phyloP scores from a whole-genome alignment of 1,140 invertebrate genomes.

The Sinella curviseta region DNA sequence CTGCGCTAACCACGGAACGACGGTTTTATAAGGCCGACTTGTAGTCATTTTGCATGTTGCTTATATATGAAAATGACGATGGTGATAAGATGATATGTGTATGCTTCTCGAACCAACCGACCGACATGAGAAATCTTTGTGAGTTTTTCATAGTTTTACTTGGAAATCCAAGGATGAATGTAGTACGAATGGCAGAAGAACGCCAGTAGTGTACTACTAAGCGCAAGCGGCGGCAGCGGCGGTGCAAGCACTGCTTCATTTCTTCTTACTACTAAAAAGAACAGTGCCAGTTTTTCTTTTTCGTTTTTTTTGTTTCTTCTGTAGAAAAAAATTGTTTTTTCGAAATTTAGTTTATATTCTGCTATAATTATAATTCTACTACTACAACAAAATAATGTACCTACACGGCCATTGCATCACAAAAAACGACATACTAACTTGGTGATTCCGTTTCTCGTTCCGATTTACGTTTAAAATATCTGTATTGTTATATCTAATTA shows the following conservation, averaged over 20 bases:
- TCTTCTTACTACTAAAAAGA: not conserved
- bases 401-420: no score
- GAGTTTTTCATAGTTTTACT: not conserved
- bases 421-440: no score
- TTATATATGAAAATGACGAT: not conserved
- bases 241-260: not conserved
- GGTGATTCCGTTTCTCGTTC: no score
- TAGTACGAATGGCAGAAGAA: not conserved
- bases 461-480: no score
- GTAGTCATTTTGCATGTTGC: not conserved
- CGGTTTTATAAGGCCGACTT: no score
- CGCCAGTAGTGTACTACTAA: not conserved
- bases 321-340: no score
- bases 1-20: not conserved
- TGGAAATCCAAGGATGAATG: not conserved
- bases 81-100: not conserved
- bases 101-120: constrained; percentile 8
- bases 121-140: no score
- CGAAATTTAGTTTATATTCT: no score
- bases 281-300: not conserved
- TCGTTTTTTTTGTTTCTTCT: not conserved
- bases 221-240: not conserved
- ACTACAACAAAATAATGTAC: no score
- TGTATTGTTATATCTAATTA: no score
- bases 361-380: no score